Percentiles rank a stretch among this genome's conserved stretches.
Evolutionary conservation across 2,888 invertebrate species (phyloP).

Genomic region (Parnassius glacialis): DNA sequence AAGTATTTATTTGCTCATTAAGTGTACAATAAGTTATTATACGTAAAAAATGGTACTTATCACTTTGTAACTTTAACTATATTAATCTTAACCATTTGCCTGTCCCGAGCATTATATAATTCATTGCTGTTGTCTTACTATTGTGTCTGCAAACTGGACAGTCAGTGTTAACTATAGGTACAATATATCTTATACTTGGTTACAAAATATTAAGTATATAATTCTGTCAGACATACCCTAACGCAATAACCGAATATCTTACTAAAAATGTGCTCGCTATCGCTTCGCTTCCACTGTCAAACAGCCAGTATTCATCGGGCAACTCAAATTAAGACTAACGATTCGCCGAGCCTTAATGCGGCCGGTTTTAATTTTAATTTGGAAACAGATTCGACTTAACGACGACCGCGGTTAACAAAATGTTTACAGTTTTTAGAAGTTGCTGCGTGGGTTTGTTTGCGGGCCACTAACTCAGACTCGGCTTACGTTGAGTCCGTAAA

Average conservation of each 20-base stretch:
- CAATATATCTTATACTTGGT: no score
- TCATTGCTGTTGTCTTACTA: no score
- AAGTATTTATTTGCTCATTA: no score
- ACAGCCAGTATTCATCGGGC: conserved; percentile 41
- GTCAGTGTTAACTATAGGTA: no score
- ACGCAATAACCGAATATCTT: background rate
- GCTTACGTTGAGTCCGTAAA: conserved; percentile 9
- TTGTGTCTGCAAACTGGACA: no score
- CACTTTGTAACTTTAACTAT: no score
- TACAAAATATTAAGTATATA: no score
- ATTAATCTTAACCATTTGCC: no score
- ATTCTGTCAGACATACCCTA: no score
- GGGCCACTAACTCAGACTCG: background rate
- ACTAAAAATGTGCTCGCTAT: conserved; percentile 12
- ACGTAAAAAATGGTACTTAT: no score
- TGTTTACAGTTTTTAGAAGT: conserved; percentile 28
- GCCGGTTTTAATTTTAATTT: conserved; percentile 74
- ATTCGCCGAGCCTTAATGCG: conserved; percentile 63
- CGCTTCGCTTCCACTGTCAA: conserved; percentile 35
- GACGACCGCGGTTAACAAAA: conserved; percentile 39
- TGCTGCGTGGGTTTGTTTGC: conserved; percentile 13
- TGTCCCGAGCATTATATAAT: no score
- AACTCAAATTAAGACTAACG: conserved; percentile 77
- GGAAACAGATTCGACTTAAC: conserved; percentile 67
- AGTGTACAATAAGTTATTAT: no score